phyloP scores from a whole-genome alignment of 2,113 vertebrate species.

The Dromiciops gliroides region DNA sequence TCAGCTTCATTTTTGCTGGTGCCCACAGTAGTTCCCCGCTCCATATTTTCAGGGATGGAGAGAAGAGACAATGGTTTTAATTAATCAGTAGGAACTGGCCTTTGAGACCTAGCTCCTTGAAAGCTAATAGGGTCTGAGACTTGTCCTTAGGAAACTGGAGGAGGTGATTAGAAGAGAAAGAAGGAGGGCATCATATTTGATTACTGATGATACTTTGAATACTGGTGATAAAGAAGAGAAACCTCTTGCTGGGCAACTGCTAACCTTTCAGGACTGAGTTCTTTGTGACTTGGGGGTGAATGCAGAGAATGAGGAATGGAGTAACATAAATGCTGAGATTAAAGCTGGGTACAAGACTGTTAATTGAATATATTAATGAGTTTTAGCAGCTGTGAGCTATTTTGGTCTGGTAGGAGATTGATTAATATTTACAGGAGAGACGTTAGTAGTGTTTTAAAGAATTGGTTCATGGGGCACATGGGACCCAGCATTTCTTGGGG shows the following conservation, averaged over 20 bases:
- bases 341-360: not conserved
- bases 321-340: not conserved
- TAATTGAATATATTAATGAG: constrained; percentile 1
- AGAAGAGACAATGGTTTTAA: not conserved
- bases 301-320: not conserved
- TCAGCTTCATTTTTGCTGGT: not conserved
- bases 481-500: not conserved
- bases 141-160: not conserved
- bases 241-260: not conserved
- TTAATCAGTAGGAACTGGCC: not conserved
- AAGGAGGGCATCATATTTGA: not conserved
- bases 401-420: not conserved
- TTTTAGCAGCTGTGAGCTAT: not conserved
- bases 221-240: not conserved
- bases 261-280: not conserved
- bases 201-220: not conserved
- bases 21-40: not conserved
- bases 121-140: not conserved
- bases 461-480: not conserved
- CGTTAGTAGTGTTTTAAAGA: not conserved
- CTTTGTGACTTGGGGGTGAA: not conserved
- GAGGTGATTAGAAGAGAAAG: not conserved
- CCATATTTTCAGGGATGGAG: not conserved
- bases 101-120: not conserved
- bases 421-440: not conserved